Evolutionary conservation across 2,797 vertebrate genomes (phyloP).

Genomic region (Columba guinea): DNA sequence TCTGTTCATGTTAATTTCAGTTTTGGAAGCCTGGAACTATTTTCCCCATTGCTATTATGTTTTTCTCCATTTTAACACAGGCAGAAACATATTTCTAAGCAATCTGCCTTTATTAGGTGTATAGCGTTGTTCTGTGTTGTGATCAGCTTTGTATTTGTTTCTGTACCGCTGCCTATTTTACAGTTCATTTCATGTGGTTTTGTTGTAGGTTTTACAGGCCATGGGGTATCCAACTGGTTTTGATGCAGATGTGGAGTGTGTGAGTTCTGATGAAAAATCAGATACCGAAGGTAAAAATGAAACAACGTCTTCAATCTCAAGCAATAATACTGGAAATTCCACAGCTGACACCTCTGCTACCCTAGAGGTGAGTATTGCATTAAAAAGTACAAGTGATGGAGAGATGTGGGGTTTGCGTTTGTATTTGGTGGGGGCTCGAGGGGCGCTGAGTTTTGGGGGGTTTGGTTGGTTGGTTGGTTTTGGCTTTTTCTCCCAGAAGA

Average conservation of each 20-base stretch:
- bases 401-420: neutral
- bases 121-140: neutral
- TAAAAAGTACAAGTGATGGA: neutral
- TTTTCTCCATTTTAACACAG: neutral
- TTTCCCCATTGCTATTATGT: neutral
- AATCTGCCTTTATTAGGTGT: neutral
- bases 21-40: neutral
- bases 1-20: neutral
- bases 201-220: constrained; percentile 92
- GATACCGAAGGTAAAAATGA: constrained; percentile 97
- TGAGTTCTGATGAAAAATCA: constrained; percentile 98
- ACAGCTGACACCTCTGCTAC: constrained; percentile 93
- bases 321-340: constrained; percentile 96
- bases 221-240: constrained; percentile 99
- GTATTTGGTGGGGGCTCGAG: no score
- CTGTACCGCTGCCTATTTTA: neutral
- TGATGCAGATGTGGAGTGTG: constrained; percentile 94
- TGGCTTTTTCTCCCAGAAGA: neutral
- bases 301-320: constrained; percentile 87
- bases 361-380: constrained; percentile 84
- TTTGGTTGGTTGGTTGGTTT: neutral
- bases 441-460: no score
- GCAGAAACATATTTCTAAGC: neutral
- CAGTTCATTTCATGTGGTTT: neutral
- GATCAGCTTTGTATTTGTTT: neutral